phyloP scores from a whole-genome alignment of 2,797 vertebrate species.

The Myotis pilosus region DNA sequence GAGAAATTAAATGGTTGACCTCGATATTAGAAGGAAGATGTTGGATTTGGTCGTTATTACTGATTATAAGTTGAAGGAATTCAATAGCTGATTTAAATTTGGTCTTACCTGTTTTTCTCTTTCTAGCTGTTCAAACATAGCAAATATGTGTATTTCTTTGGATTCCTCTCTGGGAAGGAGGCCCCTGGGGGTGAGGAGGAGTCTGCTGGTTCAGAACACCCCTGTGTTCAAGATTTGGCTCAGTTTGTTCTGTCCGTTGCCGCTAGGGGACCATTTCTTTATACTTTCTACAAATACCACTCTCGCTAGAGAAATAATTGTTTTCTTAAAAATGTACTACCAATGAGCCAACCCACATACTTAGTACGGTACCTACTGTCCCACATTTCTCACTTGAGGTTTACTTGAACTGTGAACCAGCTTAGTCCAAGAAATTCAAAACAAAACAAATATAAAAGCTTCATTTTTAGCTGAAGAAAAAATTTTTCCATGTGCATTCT shows the following conservation, averaged over 20 bases:
- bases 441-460: not conserved
- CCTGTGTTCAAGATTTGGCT: not conserved
- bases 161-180: not conserved
- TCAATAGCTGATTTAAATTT: not conserved
- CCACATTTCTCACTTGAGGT: not conserved
- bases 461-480: not conserved
- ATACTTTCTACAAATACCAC: not conserved
- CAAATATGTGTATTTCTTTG: not conserved
- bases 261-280: not conserved
- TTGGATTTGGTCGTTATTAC: not conserved
- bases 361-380: not conserved
- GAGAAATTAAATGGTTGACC: not conserved
- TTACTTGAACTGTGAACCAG: not conserved
- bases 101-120: not conserved
- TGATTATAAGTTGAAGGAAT: not conserved
- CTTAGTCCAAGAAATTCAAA: constrained; percentile 1
- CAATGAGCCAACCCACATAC: not conserved
- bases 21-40: not conserved
- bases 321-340: not conserved
- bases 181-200: not conserved
- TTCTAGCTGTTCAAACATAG: not conserved
- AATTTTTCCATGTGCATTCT: not conserved
- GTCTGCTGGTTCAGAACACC: not conserved
- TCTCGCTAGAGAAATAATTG: not conserved
- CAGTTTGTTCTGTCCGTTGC: not conserved